These are phyloP conservation scores for Spinibarbus caldwelli DNA, from an alignment of 2,797 vertebrate genomes.

Conservation along the genomic window DNA sequence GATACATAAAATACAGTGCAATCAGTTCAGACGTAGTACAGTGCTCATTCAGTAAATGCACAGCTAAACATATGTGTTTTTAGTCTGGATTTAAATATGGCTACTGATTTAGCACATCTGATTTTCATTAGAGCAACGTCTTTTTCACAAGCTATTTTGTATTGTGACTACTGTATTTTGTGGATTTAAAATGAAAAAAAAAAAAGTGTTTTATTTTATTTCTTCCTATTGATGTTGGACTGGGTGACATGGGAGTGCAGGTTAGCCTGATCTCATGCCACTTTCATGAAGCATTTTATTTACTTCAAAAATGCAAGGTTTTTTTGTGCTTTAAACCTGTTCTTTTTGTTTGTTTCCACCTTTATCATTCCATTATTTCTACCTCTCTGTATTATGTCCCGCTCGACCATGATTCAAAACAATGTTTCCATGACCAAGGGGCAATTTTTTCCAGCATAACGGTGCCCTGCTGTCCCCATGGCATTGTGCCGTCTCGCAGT, in stretches of 20 bases:
- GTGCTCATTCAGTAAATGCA: too few relatives aligned
- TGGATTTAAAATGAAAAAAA: not conserved
- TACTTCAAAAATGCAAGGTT: not conserved
- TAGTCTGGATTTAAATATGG: too few relatives aligned
- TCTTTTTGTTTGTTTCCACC: conserved; percentile 23
- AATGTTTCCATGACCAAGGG: conserved; percentile 37
- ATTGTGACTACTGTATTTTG: not conserved
- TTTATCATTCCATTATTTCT: conserved; percentile 44
- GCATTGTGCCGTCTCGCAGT: not conserved
- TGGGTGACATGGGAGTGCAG: too few relatives aligned
- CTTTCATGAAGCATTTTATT: not conserved
- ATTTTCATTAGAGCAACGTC: too few relatives aligned
- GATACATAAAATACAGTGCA: too few relatives aligned
- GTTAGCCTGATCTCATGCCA: not conserved
- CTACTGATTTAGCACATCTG: too few relatives aligned
- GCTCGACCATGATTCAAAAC: conserved; percentile 36
- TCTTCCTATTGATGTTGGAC: not conserved
- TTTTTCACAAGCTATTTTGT: not conserved
- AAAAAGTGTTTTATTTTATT: not conserved
- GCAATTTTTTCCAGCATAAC: conserved; percentile 28
- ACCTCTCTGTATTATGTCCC: conserved; percentile 23
- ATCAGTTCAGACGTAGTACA: too few relatives aligned
- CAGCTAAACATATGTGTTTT: too few relatives aligned
- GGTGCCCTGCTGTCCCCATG: conserved; percentile 30
- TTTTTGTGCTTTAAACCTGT: conserved; percentile 26